Evolutionary conservation across 2,888 invertebrate species (phyloP), one percentile per base, ranked within the genome.

Genomic region (Hanleya hanleyi): DNA sequence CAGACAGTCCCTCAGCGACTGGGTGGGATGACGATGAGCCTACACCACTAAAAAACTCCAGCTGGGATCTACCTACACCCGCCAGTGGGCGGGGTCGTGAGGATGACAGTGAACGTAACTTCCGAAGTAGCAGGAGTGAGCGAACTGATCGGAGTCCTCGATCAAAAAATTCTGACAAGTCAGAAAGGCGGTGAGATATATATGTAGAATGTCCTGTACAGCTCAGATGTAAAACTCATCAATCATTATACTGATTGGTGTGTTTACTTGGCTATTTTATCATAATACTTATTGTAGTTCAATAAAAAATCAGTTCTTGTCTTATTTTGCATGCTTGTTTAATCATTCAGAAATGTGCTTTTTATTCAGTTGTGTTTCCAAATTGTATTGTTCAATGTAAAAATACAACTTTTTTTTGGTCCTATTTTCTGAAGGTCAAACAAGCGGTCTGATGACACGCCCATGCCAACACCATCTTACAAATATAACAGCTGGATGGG

Each of bases 51-150:
- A 86, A 84, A 77, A 83, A 78, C 68, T 97, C 97, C 0, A 94
- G 94, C 68, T 98, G 98, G 98, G 98, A 98, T 91, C 94, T 96
- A 87, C 97, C 97, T 0, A 97, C 97, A 0, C 98, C 97, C 0
- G 77, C 79, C 37, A 79, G 84, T 15, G 79, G 83, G 49, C 64
- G 49, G 4, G 18, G 35, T 41, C 64, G 81, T 80, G 41, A 57
- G 57, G 74, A 61, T 81, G 87, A 62, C 57, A 72, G 64, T 38
- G 78, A 71, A 38, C 22, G 69, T 18, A 29, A 68, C 33, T 49
- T 49, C 33, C 29, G 35, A 22, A 50, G 35, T 26, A 57, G 67
- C 26, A 26, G 70, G 26, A 61, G 49, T 29, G 75, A 75, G 33
- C 62, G 72, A 0, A 69, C 51, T 62, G 35, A 71, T 1, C 66